phyloP scores from a whole-genome alignment of 2,797 vertebrate genomes.

The Cynodonichthys magdalenae region DNA sequence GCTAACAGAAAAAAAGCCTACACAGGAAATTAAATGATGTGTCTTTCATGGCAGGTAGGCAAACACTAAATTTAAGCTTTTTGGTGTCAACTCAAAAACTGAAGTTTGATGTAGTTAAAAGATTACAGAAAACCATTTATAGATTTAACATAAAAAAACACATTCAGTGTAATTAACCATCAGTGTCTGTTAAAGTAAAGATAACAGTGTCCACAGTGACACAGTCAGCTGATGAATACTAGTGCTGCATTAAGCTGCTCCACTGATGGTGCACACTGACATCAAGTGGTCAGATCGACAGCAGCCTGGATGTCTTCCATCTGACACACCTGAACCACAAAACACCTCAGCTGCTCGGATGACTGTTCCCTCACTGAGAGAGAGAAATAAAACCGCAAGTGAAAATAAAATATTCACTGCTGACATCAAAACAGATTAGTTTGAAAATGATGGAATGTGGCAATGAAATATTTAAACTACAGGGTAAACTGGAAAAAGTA shows the following conservation, averaged over 20 bases:
- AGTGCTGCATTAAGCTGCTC: conserved; percentile 30
- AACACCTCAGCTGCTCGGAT: not conserved
- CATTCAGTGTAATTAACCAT: not conserved
- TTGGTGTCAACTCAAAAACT: too few relatives aligned
- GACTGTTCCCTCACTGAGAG: not conserved
- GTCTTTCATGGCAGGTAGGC: not conserved
- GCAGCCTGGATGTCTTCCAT: not conserved
- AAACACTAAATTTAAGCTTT: not conserved
- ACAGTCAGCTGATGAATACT: conserved; percentile 20
- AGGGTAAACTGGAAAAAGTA: too few relatives aligned
- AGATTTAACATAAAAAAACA: too few relatives aligned
- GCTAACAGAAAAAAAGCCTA: not conserved
- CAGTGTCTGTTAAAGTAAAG: not conserved
- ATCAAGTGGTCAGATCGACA: conserved; percentile 68
- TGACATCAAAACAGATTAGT: not conserved
- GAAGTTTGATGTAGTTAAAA: not conserved
- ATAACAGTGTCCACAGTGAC: conserved; percentile 1
- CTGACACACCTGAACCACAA: not conserved
- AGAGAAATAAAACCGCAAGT: not conserved
- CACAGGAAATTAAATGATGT: not conserved
- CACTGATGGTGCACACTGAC: conserved; percentile 66
- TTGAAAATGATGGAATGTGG: too few relatives aligned
- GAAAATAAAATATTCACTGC: not conserved
- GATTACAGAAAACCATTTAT: not conserved
- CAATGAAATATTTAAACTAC: too few relatives aligned